Base-by-base conservation (phyloP, 2,797 vertebrate species). In the Cichlasoma orientale region DNA sequence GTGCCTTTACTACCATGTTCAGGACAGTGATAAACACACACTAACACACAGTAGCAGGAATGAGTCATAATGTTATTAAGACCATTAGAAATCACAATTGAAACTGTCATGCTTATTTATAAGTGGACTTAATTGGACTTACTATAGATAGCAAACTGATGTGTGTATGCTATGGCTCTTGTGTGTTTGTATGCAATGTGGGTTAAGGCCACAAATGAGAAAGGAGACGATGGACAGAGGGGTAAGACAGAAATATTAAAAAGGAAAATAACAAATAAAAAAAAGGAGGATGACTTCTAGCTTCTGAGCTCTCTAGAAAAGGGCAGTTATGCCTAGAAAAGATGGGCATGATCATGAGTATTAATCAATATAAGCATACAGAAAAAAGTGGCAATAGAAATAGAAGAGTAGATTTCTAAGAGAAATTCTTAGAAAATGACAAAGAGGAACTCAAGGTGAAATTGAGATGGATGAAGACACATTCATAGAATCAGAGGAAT, bases 81-180 rank as follows among this genome's bases (percentile, higher is more conserved):
- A 87, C 84, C 79, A 29, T 85, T 38, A 89, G 21, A 75, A 86
- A 88, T 85, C 31, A 29, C 77, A 73, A 76, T 74, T 75, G 54
- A 82, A 78, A 70, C 79, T 75, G 52, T 71, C 57, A 75, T 25
- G 57, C n/a, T 53, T 53, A 75, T 36, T 27, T 36, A 72, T 78
- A 86, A 83, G 47, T 71, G 19, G 29, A 61, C 36, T 55, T 53
- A 9, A 21, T 10, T 61, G 36, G 58, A 16, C 36, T 63, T 63
- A 25, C 8, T 4, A 36, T 63, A 63, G 59, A 44, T 25, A 6
- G 38, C 36, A 63, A 63, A 36, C 18, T 18, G 36, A 63, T 18
- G 59, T 36, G 36, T 12, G 10, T 41, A 41, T 41, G 38, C 11
- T 41, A 13, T 36, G 36, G 6, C 10, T 36, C 36, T 41, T 41